Evolutionary conservation across 1,140 invertebrate genomes (phyloP), one percentile per base, ranked within the genome.

Genomic region (Drosophila pseudoobscura): DNA sequence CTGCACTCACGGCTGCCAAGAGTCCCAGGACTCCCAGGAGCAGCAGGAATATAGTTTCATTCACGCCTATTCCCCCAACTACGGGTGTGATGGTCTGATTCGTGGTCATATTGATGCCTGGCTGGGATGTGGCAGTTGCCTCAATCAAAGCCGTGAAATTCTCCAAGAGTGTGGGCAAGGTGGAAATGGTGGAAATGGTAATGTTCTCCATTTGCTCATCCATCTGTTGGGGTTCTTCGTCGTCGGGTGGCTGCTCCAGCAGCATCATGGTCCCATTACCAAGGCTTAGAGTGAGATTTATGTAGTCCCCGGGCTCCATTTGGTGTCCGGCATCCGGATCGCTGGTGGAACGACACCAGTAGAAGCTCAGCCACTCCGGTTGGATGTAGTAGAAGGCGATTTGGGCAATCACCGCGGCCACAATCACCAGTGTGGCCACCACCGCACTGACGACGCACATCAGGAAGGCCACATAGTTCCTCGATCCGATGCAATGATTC

Each of bases 401-500:
- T 79, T 97, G 96, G 1, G 93, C 92, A 17, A 96, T 88, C 54
- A 95, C 95, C 15, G 97, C 92, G 6, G 93, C 93, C 54, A 95
- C 92, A 13, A 97, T 94, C n/a, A 95, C 92, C 11, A 95, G 78
- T 6, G 95, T 94, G 49, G 96, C 94, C 17, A 96, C 88, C 56
- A 97, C 94, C 3, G 97, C 97, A 22, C 96, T 96, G n/a, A 95
- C 93, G 7, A 99, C 94, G 80, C 96, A 97, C 76, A 95, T 94
- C 24, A 98, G 93, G 91, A 99, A 99, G 20, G 95, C 95, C 26
- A 93, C 93, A 92, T 99, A 99, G 91, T 99, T 99, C 63, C 97
- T 93, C 7, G 94, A 94, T 0, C 98, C 98, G 22, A 99, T 95
- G 92, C 98, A 99, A 91, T 98, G 98, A 92, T 99, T 99, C 26